Base-by-base conservation (phyloP, 2,888 invertebrate genomes). In the Drosophila antonietae region DNA sequence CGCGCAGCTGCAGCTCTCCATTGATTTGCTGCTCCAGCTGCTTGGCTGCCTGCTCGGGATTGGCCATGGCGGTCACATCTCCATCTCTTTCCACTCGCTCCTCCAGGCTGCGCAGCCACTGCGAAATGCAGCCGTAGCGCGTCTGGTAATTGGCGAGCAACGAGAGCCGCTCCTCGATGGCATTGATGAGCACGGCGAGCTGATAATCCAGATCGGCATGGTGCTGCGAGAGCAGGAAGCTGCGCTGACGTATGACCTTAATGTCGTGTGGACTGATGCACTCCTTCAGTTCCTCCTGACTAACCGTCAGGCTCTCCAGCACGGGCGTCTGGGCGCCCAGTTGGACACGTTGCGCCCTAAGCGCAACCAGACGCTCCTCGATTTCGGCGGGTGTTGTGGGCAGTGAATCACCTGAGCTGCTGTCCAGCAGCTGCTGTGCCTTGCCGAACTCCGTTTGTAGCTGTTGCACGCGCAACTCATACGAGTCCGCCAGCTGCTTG, bases 201-300 rank as follows among this genome's bases (percentile, higher is more conserved):
- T 97, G 96, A 83, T 97, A 96, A 83, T 97, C 96, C 3, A 97
- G 92, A 81, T 97, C 97, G 1, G 95, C 95, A 78, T 97, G 95
- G 83, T 96, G 96, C 90, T 97, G 97, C 92, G 95, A 94, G 60
- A 97, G 92, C 70, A 97, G 94, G 95, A 97, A 96, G 73, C 96
- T 94, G 77, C 95, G 95, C 90, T 97, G 97, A 80, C 95, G 95
- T 55, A 97, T 95, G 15, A 95, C 94, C 90, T 97, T 96, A 92
- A 97, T 96, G 89, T 98, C 97, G 53, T 95, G 95, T 0, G 97
- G 97, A 91, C 96, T 97, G 7, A 97, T 94, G 83, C 96, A 96
- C 90, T 97, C 97, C 85, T 97, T 96, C 4, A 98, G 93, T 91
- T 97, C 96, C 91, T 97, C 97, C 82, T 97, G 96, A 37, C 95